These are phyloP conservation scores for Lasioglossum vierecki DNA, from an alignment of 2,888 invertebrate genomes.

Conservation along the genomic window DNA sequence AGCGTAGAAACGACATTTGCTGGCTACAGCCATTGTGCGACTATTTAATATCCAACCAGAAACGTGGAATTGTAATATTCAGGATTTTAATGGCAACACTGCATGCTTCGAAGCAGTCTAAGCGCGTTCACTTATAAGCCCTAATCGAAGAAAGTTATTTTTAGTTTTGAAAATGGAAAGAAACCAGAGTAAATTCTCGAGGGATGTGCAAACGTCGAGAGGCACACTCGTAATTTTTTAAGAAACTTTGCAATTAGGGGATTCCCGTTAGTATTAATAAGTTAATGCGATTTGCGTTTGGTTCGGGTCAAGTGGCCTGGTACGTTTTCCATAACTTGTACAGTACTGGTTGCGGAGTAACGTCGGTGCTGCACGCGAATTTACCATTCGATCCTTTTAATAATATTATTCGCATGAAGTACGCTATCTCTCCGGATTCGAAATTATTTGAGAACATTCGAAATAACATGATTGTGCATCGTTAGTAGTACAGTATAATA, in stretches of 20 bases:
- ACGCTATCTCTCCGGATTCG: background rate
- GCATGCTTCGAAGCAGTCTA: background rate
- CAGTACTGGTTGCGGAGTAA: background rate
- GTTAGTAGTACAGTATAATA: background rate
- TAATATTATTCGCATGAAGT: background rate
- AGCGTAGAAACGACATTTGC: conserved; percentile 28
- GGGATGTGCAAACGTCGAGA: conserved; percentile 52
- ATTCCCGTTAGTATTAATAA: conserved; percentile 26
- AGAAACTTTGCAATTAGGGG: background rate
- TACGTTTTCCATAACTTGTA: background rate
- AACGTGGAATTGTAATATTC: conserved; percentile 12
- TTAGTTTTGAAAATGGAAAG: conserved; percentile 47
- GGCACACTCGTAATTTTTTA: conserved; percentile 29
- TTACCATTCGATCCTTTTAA: background rate
- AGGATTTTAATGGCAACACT: background rate
- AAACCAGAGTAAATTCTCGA: conserved; percentile 42
- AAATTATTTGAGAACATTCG: background rate
- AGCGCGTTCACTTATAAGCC: background rate
- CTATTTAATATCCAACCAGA: background rate
- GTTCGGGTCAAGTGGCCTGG: background rate
- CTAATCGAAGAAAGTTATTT: conserved; percentile 1
- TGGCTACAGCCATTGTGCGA: conserved; percentile 12
- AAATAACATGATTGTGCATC: background rate
- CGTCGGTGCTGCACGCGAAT: background rate
- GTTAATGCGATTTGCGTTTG: conserved; percentile 3